These are phyloP conservation scores for Anolis carolinensis DNA, from an alignment of 2,113 vertebrate genomes.

Conservation along the genomic window DNA sequence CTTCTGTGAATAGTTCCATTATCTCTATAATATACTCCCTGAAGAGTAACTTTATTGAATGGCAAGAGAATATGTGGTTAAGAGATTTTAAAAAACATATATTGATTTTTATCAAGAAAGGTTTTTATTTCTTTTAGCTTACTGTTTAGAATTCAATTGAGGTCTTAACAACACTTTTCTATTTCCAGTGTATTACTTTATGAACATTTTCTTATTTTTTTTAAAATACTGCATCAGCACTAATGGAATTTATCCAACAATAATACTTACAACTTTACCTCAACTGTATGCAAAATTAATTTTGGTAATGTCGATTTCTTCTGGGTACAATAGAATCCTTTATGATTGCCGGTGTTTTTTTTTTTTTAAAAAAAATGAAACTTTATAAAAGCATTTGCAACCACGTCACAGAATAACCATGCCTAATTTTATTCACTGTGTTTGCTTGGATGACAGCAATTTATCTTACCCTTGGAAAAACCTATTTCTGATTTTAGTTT, in stretches of 20 bases:
- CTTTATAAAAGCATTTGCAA: neutral
- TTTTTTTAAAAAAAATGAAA: slow-evolving; percentile 15
- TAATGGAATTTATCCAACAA: slow-evolving; percentile 2
- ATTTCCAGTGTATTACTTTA: neutral
- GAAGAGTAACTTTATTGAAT: slow-evolving; percentile 9
- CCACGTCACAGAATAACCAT: neutral
- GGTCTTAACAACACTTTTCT: neutral
- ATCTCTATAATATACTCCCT: slow-evolving; percentile 24
- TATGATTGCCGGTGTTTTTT: neutral
- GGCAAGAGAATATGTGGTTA: neutral
- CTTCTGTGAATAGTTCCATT: neutral
- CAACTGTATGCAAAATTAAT: neutral
- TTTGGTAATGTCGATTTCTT: slow-evolving; percentile 10
- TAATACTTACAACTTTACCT: neutral
- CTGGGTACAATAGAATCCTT: neutral
- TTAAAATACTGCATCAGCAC: neutral
- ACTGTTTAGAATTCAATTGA: neutral
- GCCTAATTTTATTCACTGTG: neutral
- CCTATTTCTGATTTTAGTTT: neutral
- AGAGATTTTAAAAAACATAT: neutral
- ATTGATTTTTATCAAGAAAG: neutral
- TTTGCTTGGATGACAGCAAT: neutral
- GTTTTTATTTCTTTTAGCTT: neutral
- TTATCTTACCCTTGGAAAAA: neutral
- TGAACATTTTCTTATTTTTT: neutral